Evolutionary conservation across 2,113 vertebrate species (phyloP).

Genomic region (Ammospiza caudacuta): DNA sequence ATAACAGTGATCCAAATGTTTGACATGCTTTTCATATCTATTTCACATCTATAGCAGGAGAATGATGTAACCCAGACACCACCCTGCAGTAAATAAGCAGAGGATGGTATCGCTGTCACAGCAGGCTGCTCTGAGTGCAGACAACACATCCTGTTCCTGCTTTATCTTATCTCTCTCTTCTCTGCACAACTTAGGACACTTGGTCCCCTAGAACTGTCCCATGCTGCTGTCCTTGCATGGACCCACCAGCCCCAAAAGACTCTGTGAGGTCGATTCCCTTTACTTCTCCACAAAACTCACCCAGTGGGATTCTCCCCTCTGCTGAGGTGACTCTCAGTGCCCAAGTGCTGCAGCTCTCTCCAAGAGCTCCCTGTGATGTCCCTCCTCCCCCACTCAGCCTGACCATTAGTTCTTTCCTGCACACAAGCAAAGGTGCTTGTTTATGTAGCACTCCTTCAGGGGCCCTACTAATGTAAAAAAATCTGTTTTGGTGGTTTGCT

Average conservation of each 20-base stretch:
- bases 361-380: neutral
- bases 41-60: neutral
- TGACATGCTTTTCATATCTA: neutral
- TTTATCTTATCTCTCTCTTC: neutral
- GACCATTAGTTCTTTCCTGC: neutral
- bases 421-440: neutral
- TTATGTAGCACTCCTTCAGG: neutral
- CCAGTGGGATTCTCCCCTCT: neutral
- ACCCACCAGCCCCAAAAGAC: neutral
- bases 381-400: neutral
- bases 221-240: neutral
- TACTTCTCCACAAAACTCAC: neutral
- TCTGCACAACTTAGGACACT: neutral
- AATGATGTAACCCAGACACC: neutral
- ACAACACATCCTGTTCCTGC: neutral
- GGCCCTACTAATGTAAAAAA: neutral
- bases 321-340: neutral
- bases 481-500: neutral
- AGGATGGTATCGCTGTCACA: accelerated
- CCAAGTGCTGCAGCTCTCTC: neutral
- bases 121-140: neutral
- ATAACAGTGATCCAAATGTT: neutral
- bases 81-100: neutral
- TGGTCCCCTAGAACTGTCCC: neutral
- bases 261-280: neutral